phyloP scores from a whole-genome alignment of 2,888 invertebrate genomes.

The Acheta domesticus region DNA sequence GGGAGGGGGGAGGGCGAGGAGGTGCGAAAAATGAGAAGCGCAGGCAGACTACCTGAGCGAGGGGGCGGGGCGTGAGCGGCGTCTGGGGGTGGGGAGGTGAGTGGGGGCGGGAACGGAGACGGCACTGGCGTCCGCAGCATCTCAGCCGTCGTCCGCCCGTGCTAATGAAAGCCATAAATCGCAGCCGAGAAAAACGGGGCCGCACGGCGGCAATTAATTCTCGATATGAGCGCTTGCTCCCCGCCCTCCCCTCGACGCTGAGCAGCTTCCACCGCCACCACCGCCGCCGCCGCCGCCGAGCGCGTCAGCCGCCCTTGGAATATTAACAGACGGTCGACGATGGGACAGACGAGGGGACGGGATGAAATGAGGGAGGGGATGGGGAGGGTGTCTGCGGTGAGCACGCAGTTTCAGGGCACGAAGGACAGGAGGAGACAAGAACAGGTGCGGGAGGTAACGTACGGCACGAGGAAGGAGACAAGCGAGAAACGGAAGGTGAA shows the following conservation, averaged over 20 bases:
- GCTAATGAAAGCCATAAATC: conserved; percentile 18
- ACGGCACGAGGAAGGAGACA: too few relatives aligned
- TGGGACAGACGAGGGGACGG: background rate
- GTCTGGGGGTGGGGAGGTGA: background rate
- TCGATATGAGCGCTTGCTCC: conserved; percentile 8
- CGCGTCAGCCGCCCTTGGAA: background rate
- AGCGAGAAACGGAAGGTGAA: too few relatives aligned
- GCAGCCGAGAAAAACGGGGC: background rate
- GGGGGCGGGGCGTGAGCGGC: background rate
- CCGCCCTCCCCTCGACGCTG: background rate
- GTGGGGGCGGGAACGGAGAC: background rate
- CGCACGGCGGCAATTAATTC: conserved; percentile 9
- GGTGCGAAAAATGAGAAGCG: background rate
- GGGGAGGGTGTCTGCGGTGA: too few relatives aligned
- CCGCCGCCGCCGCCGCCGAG: background rate
- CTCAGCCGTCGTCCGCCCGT: background rate
- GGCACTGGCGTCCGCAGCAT: background rate
- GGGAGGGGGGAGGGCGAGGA: background rate
- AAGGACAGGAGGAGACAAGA: too few relatives aligned
- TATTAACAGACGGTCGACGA: background rate
- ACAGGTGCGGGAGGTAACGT: too few relatives aligned
- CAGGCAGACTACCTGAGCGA: too few relatives aligned
- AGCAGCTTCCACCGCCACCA: background rate
- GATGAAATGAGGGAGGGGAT: background rate
- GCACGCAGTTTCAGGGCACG: too few relatives aligned